phyloP scores from a whole-genome alignment of 2,113 vertebrate genomes.

The Dolichallabes microphthalmus region DNA sequence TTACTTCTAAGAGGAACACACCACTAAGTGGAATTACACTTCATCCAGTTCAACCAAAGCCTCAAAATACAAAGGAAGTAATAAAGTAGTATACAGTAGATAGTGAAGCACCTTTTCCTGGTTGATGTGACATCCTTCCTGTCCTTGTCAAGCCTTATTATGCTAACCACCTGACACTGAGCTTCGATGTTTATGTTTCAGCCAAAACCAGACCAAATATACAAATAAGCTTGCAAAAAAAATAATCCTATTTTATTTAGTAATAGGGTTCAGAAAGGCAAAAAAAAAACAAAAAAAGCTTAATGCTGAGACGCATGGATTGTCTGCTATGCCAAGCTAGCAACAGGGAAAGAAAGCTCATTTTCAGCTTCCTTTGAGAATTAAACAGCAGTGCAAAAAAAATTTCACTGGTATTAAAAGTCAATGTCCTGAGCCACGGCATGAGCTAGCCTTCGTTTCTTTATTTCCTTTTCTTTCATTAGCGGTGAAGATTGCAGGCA shows the following conservation, averaged over 20 bases:
- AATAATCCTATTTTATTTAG: neutral
- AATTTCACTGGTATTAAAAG: conserved; percentile 1
- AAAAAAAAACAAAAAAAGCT: neutral
- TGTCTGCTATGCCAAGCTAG: neutral
- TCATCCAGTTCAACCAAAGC: neutral
- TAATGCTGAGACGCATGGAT: conserved; percentile 1
- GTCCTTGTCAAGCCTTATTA: neutral
- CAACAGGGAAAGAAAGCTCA: neutral
- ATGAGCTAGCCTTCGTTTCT: neutral
- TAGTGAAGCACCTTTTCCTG: neutral
- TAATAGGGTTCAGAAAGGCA: conserved; percentile 16
- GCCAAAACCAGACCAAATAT: neutral
- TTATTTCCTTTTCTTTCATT: neutral
- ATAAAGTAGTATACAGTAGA: neutral
- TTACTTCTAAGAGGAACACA: neutral
- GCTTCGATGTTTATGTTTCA: neutral
- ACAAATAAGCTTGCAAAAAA: conserved; percentile 1
- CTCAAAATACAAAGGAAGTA: neutral
- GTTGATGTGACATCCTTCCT: neutral
- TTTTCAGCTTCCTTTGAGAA: conserved; percentile 17
- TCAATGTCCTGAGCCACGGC: neutral
- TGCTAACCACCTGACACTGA: neutral
- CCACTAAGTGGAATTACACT: neutral
- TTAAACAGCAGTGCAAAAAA: conserved; percentile 24
- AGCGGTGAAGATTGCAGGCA: neutral